A percentile compares a stretch with the other conserved stretches of the same genome.
Evolutionary conservation across 2,797 vertebrate genomes (phyloP).

Genomic region (Gallirallus australis): DNA sequence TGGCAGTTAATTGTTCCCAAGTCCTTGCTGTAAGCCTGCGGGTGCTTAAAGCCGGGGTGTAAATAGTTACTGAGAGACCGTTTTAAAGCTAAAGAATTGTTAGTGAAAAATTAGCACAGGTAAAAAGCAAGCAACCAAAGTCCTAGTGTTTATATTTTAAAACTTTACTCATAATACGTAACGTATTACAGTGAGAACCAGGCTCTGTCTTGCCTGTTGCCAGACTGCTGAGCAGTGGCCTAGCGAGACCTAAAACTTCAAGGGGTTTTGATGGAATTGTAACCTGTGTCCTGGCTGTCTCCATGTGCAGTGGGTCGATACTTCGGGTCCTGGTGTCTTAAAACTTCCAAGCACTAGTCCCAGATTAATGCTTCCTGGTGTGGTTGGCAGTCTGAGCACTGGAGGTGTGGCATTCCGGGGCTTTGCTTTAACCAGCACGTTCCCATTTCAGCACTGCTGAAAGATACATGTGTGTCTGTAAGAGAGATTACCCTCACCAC

Average conservation of each 20-base stretch:
- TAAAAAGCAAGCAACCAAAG: neutral
- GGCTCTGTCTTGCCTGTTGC: neutral
- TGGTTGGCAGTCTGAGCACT: neutral
- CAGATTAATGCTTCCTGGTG: neutral
- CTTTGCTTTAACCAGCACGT: neutral
- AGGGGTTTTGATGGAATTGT: neutral
- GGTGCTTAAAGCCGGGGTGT: neutral
- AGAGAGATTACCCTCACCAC: neutral
- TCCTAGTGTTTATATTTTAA: neutral
- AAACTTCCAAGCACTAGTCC: neutral
- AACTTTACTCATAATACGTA: neutral
- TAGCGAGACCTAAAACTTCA: neutral
- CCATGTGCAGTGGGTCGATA: fast-evolving
- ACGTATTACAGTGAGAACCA: neutral
- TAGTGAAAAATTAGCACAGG: neutral
- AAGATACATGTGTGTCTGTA: fast-evolving
- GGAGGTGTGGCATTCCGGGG: neutral
- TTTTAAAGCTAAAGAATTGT: neutral
- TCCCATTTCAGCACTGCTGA: neutral
- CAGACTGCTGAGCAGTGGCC: neutral
- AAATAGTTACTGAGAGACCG: neutral
- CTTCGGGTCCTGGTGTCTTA: neutral
- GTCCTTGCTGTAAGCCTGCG: neutral
- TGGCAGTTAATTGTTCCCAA: neutral
- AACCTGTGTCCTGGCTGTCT: neutral